Conservation (phyloP, 2,888 invertebrate species). For the Tachina fera region DNA sequence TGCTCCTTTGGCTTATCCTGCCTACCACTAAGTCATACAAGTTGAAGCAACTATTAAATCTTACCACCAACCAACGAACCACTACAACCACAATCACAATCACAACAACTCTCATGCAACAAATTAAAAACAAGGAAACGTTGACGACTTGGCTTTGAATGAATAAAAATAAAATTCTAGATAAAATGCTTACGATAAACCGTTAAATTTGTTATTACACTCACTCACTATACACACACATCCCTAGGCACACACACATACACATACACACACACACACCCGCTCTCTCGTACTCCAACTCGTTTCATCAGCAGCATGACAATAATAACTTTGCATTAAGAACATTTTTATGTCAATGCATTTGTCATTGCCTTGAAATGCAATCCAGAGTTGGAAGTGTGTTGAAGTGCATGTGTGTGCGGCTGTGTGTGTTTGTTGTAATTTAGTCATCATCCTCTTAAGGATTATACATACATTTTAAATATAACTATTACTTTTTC, state of each 20-base stretch:
- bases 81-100: slow-evolving; percentile 39
- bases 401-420: neutral
- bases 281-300: neutral
- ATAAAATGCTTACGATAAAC: slow-evolving; percentile 57
- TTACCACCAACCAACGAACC: slow-evolving; percentile 54
- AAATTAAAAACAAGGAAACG: slow-evolving; percentile 40
- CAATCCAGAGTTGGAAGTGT: neutral
- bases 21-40: slow-evolving; percentile 66
- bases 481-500: slow-evolving; percentile 47
- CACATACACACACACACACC: neutral
- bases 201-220: slow-evolving; percentile 59
- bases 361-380: slow-evolving; percentile 2
- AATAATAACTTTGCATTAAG: neutral
- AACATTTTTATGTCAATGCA: neutral
- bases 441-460: slow-evolving; percentile 63
- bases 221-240: slow-evolving; percentile 8
- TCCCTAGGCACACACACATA: too few relatives aligned
- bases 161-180: slow-evolving; percentile 29
- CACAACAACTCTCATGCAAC: slow-evolving; percentile 45
- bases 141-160: slow-evolving; percentile 71
- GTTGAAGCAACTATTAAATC: slow-evolving; percentile 27
- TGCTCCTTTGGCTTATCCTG: slow-evolving; percentile 75
- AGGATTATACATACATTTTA: slow-evolving; percentile 36
- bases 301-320: neutral
- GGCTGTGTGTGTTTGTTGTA: slow-evolving; percentile 36